Percentiles rank a stretch among this genome's conserved stretches.
Conservation (phyloP, 2,888 invertebrate genomes). For the Branchellion lobata region DNA sequence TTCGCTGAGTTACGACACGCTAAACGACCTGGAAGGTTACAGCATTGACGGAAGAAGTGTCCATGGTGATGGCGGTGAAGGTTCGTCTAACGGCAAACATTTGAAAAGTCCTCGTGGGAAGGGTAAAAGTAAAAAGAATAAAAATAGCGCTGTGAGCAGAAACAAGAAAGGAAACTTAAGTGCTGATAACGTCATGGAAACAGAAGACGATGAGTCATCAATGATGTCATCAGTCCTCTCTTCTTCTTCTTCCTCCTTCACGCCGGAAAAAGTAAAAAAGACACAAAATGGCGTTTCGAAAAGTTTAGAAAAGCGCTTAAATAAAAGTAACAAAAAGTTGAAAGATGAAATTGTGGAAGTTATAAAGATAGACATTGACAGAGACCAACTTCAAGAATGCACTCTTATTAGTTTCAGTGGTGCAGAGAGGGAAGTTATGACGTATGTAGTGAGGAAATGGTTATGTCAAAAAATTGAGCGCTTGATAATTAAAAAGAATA, state of each 20-base stretch:
- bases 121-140: background rate
- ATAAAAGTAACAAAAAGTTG: no score
- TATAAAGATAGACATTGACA: constrained; percentile 17
- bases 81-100: background rate
- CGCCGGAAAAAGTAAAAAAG: no score
- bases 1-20: background rate
- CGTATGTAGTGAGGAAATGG: background rate
- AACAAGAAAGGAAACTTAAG: no score
- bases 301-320: no score
- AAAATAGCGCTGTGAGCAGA: no score
- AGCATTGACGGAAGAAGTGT: no score
- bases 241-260: background rate
- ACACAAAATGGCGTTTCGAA: no score
- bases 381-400: constrained; percentile 6
- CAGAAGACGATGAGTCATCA: constrained; percentile 7
- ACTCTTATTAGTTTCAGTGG: constrained; percentile 5
- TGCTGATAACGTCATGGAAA: background rate
- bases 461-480: background rate
- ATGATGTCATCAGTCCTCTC: background rate
- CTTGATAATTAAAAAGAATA: constrained; percentile 15
- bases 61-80: background rate
- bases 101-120: background rate
- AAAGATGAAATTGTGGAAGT: background rate
- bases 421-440: background rate
- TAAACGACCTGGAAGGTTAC: background rate